Base-by-base conservation (phyloP, 2,797 vertebrate genomes). In the Ctenosaura bakeri region DNA sequence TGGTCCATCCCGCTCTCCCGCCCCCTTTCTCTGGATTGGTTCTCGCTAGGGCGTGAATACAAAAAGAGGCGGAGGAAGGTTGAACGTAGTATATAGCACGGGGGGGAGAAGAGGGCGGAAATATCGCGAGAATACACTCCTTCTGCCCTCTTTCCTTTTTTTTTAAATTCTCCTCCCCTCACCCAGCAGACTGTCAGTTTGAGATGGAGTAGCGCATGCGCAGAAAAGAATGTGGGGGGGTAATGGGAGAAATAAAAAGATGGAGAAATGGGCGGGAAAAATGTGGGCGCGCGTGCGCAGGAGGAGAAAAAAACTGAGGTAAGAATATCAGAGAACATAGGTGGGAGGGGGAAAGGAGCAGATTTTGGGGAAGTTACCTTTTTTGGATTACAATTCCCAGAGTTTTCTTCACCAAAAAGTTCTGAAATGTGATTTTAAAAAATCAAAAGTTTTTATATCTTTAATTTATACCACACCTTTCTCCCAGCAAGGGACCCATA, bases 201-300 rank as follows among this genome's bases (percentile, higher is more conserved):
- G 81, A 64, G 64, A 7, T 66, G 64, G 29, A 83, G 24, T 35
- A 12, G 52, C 84, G 84, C 84, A 56, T 74, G 84, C 84, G 50
- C 46, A 71, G 42, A n/a, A 52, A 38, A 7, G 22, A 32, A 66
- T 66, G 7, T 29, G 6, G 64, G 64, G 5, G 20, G 46, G 29
- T 29, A n/a, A 2, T 50, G 14, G 0, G 2, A 10, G 1, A 4
- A 56, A 29, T 0, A 1, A 1, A 1, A 32, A 26, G 0, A 1
- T 22, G 0, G 1, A 0, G 18, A 13, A 42, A 42, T 14, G 10
- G 12, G 35, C 5, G 46, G 20, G 54, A 59, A 16, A 24, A 1
- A 16, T 24, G 20, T 46, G 71, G 32, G n/a, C 52, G 54, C n/a
- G 80, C 22, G 4, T 26, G 77, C 24, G 8, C 77, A 26, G 10